phyloP scores from a whole-genome alignment of 2,797 vertebrate genomes.

The Dipus sagitta region DNA sequence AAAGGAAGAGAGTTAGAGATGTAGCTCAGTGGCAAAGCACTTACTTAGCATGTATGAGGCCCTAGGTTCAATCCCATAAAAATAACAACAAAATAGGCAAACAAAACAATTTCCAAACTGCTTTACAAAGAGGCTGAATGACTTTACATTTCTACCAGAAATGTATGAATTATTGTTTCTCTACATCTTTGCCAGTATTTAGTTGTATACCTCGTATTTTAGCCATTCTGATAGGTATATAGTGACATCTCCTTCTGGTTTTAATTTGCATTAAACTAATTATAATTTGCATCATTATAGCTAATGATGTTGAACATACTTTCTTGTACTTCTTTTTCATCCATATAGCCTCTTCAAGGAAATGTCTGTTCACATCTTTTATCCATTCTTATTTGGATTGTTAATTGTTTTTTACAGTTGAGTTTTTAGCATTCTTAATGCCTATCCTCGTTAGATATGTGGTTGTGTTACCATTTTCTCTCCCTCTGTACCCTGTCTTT shows the following conservation, averaged over 20 bases:
- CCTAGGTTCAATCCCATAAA: background rate
- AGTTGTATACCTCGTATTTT: background rate
- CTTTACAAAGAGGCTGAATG: background rate
- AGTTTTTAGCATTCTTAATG: constrained; percentile 29
- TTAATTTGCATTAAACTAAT: constrained; percentile 20
- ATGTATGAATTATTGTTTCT: background rate
- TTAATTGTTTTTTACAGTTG: constrained; percentile 7
- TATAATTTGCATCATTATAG: background rate
- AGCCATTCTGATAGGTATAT: background rate
- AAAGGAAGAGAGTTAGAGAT: background rate
- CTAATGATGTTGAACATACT: background rate
- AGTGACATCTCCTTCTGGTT: constrained; percentile 11
- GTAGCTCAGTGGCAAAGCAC: background rate
- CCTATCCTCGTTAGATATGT: constrained; percentile 10
- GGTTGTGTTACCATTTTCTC: constrained; percentile 38
- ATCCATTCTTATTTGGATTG: constrained; percentile 30
- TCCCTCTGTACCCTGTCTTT: background rate
- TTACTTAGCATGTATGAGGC: background rate
- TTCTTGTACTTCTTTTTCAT: constrained; percentile 14
- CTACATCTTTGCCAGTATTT: background rate
- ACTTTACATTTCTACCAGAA: background rate
- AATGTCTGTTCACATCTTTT: constrained; percentile 12
- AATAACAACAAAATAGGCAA: background rate
- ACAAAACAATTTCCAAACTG: background rate
- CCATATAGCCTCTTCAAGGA: background rate